Base-by-base conservation (phyloP, 2,113 vertebrate genomes). In the Crotophaga sulcirostris region DNA sequence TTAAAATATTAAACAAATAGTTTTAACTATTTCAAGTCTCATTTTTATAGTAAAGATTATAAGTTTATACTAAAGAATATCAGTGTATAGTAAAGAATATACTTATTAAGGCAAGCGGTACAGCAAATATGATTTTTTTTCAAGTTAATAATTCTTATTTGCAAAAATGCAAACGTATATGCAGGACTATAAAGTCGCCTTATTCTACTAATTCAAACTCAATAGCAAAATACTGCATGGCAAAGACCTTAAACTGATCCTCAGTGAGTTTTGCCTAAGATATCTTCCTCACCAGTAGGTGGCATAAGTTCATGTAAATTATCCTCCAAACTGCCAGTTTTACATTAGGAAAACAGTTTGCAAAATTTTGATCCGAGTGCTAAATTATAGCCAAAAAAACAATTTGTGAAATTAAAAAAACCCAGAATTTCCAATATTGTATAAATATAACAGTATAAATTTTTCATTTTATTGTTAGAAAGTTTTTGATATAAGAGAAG, bases 301-400 rank as follows among this genome's bases (percentile, higher is more conserved):
- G 96, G 93, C 93, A 96, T 0, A 20, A 74, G 51, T 76, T 79
- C 44, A 58, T 52, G 67, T 91, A 77, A 67, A 85, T 42, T 38
- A 36, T 44, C 8, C 0, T 28, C 16, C 40, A 64, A 76, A 62
- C 5, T 5, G 10, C 8, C 24, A 29, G 2, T 33, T 87, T 47
- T 2, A 28, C 13, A 6, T 5, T 5, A 36, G 21, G 16, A 81
- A 31, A 83, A 13, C 7, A 19, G 19, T 10, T 14, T 34, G 31
- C 47, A 55, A 70, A 38, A 6, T 13, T 60, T 73, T 70, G 5
- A 44, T 49, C 38, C 17, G 20, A 42, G 20, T 38, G 29, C n/a
- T n/a, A 40, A 85, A 73, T 34, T 49, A 36, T 7, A 70, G 9
- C 40, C 4, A 69, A 68, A 59, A 25, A 60, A 23, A 2, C 3